Evolutionary conservation across 2,113 vertebrate species (phyloP).

Genomic region (Aphyosemion australe): DNA sequence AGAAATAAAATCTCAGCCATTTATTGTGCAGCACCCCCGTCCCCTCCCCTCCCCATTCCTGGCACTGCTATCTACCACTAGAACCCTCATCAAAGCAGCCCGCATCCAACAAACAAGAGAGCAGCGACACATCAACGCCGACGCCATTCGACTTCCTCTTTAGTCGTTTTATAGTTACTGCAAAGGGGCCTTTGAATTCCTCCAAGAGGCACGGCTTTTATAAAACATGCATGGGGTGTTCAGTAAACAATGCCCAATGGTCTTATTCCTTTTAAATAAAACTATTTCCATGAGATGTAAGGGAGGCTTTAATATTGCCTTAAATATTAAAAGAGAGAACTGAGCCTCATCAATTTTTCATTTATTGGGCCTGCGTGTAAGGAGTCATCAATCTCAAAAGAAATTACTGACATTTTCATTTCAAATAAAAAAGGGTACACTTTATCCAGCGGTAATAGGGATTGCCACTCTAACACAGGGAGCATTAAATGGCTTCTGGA

Average conservation of each 20-base stretch:
- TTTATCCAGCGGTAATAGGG: slow-evolving; percentile 84
- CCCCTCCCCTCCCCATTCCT: slow-evolving; percentile 41
- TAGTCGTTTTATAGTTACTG: slow-evolving; percentile 81
- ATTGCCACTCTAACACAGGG: slow-evolving; percentile 76
- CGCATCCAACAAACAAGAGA: slow-evolving; percentile 69
- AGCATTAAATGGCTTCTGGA: slow-evolving; percentile 77
- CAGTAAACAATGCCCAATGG: slow-evolving; percentile 86
- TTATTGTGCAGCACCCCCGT: slow-evolving; percentile 56
- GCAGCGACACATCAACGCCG: slow-evolving; percentile 67
- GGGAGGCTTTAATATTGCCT: slow-evolving; percentile 87
- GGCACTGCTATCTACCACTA: slow-evolving; percentile 61
- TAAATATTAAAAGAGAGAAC: slow-evolving; percentile 88
- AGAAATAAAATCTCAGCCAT: slow-evolving; percentile 77
- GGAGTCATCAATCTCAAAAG: slow-evolving; percentile 84
- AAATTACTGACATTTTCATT: slow-evolving; percentile 89
- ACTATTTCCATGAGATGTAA: slow-evolving; percentile 83
- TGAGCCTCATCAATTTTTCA: slow-evolving; percentile 87
- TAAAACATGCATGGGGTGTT: slow-evolving; percentile 86
- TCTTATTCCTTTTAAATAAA: slow-evolving; percentile 86
- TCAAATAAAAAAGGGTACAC: slow-evolving; percentile 87
- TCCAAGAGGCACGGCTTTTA: slow-evolving; percentile 76
- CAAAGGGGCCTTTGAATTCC: slow-evolving; percentile 80
- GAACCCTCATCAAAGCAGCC: slow-evolving; percentile 67
- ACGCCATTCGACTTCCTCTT: slow-evolving; percentile 77
- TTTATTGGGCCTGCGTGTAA: slow-evolving; percentile 84